Base-by-base conservation (phyloP, 2,113 vertebrate genomes). In the Archilochus colubris region DNA sequence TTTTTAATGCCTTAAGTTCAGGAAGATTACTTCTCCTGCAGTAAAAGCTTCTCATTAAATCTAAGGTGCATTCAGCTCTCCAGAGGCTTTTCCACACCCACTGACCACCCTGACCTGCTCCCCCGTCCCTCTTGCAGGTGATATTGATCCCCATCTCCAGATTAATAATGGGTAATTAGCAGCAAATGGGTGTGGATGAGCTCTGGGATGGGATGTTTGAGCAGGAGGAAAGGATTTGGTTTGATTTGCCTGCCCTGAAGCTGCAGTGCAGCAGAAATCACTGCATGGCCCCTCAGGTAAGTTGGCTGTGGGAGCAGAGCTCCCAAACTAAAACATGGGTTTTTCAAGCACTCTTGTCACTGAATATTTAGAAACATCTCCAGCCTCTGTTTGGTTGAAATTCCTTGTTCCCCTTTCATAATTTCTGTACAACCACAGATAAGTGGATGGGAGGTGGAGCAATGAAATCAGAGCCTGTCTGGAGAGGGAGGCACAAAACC, bases 161-260 rank as follows among this genome's bases (percentile, higher is more conserved):
- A 99, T 97, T 82, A 89, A 89, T 99, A 88, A 90, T 98, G 44
- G 97, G 95, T 19, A 97, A 86, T 8, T 98, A 95, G 92, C 90
- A 98, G 73, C 97, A 98, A 82, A 98, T 99, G 97, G 6, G 99
- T 33, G 98, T 99, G 83, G 76, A 98, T 1, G 98, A 98, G 38
- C 89, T 99, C 54, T 96, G 98, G 86, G 98, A 99, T 14, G 87
- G 9, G 58, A 95, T 99, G 12, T 99, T 99, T 55, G 58, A 91
- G 90, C 98, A 98, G 94, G 82, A 94, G 88, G 66, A 66, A 33
- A 89, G 89, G 92, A 93, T 98, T 1, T 96, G 98, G 8, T 91
- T 98, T 88, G 98, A 99, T 82, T 94, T 99, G 30, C 96, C 97
- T 0, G 79, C 98, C 0, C 96, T 99, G n/a, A 99, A 99, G 97